phyloP scores from a whole-genome alignment of 1,140 invertebrate species.

The Rhagoletis pomonella region DNA sequence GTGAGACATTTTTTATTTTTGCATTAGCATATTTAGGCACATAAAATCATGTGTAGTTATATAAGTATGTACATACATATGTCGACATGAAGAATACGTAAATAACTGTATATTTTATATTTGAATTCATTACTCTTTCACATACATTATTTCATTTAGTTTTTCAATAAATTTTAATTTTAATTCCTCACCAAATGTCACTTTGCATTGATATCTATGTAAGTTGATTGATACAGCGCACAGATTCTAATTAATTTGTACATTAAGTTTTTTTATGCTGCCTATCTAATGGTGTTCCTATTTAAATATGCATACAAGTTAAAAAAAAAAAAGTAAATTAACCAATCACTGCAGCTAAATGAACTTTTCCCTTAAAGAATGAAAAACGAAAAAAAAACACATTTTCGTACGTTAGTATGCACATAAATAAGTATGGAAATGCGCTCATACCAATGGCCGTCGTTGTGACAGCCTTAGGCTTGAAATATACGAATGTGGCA shows the following conservation, averaged over 20 bases:
- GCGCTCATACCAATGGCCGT: too few relatives aligned
- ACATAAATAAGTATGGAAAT: background rate
- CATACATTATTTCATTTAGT: too few relatives aligned
- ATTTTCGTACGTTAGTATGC: background rate
- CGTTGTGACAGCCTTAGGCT: background rate
- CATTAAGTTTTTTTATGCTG: background rate
- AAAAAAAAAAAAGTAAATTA: background rate
- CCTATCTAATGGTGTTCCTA: background rate
- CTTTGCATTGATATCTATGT: too few relatives aligned
- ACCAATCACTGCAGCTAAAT: background rate
- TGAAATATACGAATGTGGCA: background rate
- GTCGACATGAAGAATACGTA: too few relatives aligned
- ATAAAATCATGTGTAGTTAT: too few relatives aligned
- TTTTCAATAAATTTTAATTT: too few relatives aligned
- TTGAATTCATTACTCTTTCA: too few relatives aligned
- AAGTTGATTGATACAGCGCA: background rate
- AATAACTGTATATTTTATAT: too few relatives aligned
- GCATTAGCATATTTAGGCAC: too few relatives aligned
- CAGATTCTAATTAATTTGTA: background rate
- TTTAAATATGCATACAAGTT: constrained; percentile 23
- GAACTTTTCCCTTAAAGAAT: background rate
- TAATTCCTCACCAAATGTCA: too few relatives aligned
- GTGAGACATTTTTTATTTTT: too few relatives aligned
- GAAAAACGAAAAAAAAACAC: background rate
- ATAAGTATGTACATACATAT: too few relatives aligned